Evolutionary conservation across 2,113 vertebrate genomes (phyloP).

Genomic region (Ascaphus truei): DNA sequence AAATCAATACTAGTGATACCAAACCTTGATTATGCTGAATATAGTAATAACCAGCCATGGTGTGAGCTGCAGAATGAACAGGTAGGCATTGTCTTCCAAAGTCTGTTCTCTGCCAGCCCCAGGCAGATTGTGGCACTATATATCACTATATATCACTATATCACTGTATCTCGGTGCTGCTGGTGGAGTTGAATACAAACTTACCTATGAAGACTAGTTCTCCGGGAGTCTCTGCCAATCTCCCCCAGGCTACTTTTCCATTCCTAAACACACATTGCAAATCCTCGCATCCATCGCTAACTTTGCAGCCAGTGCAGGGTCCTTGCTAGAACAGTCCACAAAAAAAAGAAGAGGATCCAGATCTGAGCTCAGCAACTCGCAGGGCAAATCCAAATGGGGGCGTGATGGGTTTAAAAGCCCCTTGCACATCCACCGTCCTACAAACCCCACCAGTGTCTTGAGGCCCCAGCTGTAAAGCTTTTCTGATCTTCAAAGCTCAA

Average conservation of each 20-base stretch:
- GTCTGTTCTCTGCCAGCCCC: no score
- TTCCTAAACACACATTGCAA: not conserved
- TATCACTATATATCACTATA: no score
- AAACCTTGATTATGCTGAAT: no score
- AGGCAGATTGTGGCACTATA: no score
- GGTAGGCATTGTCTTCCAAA: no score
- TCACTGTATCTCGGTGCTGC: no score
- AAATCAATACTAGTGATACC: no score
- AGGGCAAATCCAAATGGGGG: constrained; percentile 48
- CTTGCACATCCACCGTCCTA: constrained; percentile 22
- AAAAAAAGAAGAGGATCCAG: not conserved
- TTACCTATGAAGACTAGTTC: not conserved
- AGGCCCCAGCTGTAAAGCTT: constrained; percentile 57
- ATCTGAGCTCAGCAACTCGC: constrained; percentile 22
- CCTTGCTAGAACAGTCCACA: constrained; percentile 1
- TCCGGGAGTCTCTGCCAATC: no score
- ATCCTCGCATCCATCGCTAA: constrained; percentile 10
- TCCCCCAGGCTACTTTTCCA: constrained; percentile 2
- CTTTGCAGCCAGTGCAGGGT: not conserved
- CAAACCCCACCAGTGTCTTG: constrained; percentile 44
- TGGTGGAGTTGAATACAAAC: no score
- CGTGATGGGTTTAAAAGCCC: constrained; percentile 23
- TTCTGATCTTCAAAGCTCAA: constrained; percentile 68
- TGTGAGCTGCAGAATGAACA: no score
- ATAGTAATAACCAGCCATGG: no score